Conservation (phyloP, 2,113 vertebrate genomes). For the Elaphurus davidianus region DNA sequence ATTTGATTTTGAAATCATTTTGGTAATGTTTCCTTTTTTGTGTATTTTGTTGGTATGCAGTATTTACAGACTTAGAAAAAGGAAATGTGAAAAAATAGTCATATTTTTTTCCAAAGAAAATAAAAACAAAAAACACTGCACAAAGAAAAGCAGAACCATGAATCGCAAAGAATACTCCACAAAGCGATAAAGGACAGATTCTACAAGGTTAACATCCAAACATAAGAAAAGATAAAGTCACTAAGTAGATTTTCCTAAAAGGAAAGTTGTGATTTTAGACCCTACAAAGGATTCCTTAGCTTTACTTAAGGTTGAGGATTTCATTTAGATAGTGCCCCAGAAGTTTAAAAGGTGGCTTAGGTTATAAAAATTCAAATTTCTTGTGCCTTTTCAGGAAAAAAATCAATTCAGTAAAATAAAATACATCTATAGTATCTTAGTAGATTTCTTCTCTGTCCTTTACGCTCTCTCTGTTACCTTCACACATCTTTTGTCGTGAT, state of each 20-base stretch:
- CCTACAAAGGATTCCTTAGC: neutral
- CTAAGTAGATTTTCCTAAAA: neutral
- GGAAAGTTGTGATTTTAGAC: neutral
- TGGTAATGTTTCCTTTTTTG: slow-evolving; percentile 1
- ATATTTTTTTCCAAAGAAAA: neutral
- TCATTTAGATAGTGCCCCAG: neutral
- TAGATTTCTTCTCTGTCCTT: neutral
- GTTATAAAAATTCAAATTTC: neutral
- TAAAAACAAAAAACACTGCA: neutral
- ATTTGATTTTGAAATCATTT: slow-evolving; percentile 58
- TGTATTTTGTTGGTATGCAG: neutral
- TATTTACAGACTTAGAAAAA: slow-evolving; percentile 32
- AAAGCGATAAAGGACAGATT: neutral
- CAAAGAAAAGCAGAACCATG: neutral
- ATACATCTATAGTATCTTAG: neutral
- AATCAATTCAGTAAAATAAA: neutral
- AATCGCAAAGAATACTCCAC: neutral
- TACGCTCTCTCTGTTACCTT: neutral
- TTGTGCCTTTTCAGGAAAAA: neutral
- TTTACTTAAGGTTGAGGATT: neutral
- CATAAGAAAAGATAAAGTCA: neutral
- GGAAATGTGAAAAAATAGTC: slow-evolving; percentile 26
- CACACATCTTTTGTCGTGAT: neutral
- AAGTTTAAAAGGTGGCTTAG: neutral
- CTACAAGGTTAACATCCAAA: neutral